phyloP scores from a whole-genome alignment of 2,888 invertebrate genomes.

The Geotrupes spiniger region DNA sequence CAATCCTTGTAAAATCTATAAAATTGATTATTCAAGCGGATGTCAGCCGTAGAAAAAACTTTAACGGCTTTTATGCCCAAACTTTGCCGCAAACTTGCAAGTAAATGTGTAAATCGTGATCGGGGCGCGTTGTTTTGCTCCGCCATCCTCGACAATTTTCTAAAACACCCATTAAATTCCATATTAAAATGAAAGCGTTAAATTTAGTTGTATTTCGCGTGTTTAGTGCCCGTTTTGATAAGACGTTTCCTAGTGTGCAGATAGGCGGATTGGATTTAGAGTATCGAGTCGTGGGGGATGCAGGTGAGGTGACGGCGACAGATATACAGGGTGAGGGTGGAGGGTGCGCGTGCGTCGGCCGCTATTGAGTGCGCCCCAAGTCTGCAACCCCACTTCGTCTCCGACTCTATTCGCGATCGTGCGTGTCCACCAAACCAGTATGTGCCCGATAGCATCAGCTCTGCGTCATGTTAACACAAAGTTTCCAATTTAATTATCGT shows the following conservation, averaged over 20 bases:
- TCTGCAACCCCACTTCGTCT: slow-evolving; percentile 47
- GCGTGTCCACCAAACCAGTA: slow-evolving; percentile 24
- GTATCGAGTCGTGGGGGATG: slow-evolving; percentile 54
- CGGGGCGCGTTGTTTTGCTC: background rate
- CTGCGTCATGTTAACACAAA: slow-evolving; percentile 42
- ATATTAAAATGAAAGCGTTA: slow-evolving; percentile 21
- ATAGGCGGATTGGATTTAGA: slow-evolving; percentile 57
- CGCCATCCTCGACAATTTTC: slow-evolving; percentile 9
- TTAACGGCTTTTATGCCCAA: too few species aligned
- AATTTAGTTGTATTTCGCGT: slow-evolving; percentile 41
- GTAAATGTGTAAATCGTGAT: slow-evolving; percentile 2
- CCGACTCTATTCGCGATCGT: slow-evolving; percentile 44
- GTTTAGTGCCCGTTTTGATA: slow-evolving; percentile 48
- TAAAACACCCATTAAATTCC: slow-evolving; percentile 22
- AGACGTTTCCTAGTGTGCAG: slow-evolving; percentile 53
- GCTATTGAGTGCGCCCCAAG: slow-evolving; percentile 48
- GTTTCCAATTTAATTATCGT: slow-evolving; percentile 41
- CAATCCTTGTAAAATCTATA: too few species aligned
- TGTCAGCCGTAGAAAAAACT: too few species aligned
- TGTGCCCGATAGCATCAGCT: slow-evolving; percentile 34
- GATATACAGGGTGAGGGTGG: slow-evolving; percentile 42
- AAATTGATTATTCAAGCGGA: too few species aligned
- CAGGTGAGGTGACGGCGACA: slow-evolving; percentile 52
- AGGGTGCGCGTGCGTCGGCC: slow-evolving; percentile 51
- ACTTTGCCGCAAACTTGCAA: too few species aligned